Conservation (phyloP, 2,888 invertebrate genomes). For the Nudaria mundana region DNA sequence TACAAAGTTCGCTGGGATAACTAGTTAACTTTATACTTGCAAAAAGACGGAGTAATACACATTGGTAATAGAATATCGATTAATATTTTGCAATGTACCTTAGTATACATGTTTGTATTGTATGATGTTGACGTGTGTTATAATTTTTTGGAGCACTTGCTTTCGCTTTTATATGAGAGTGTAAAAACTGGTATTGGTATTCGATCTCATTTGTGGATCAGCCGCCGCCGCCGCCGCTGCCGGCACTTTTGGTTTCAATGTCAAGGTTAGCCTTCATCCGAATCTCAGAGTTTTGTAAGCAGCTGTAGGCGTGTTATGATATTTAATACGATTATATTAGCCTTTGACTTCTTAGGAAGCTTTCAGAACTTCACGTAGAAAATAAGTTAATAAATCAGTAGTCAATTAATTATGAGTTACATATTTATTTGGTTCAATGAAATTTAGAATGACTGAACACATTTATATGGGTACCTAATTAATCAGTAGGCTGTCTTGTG, state of each 20-base stretch:
- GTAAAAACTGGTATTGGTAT: conserved; percentile 59
- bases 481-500: no score
- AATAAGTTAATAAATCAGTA: conserved; percentile 7
- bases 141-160: conserved; percentile 62
- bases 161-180: conserved; percentile 69
- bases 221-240: no score
- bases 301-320: conserved; percentile 14
- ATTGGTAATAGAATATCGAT: conserved; percentile 10
- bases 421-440: background rate
- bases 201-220: conserved; percentile 37
- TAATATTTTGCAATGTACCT: conserved; percentile 55
- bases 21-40: background rate
- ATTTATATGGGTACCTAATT: no score
- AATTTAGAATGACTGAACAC: no score
- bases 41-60: background rate
- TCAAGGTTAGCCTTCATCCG: conserved; percentile 54
- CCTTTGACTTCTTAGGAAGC: conserved; percentile 33
- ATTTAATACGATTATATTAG: conserved; percentile 9
- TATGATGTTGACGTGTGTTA: conserved; percentile 58
- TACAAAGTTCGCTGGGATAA: no score
- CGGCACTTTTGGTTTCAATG: conserved; percentile 63
- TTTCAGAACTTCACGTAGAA: conserved; percentile 31
- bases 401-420: no score
- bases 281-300: conserved; percentile 45
- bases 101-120: conserved; percentile 72